Conservation (phyloP, 2,888 invertebrate species). For the Julus scanicus region DNA sequence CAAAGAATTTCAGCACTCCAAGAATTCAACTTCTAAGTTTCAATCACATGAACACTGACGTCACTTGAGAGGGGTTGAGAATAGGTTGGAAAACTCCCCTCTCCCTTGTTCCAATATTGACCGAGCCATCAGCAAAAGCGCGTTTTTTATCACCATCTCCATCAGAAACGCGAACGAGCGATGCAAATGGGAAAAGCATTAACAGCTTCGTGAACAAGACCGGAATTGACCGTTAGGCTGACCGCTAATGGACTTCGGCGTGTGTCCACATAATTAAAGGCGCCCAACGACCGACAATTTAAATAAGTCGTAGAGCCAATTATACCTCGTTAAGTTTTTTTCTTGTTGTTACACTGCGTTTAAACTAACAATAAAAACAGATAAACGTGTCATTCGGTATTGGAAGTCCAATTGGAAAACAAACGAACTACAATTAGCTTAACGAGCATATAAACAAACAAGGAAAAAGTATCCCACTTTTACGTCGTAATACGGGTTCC, state of each 20-base stretch:
- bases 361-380: not conserved
- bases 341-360: not conserved
- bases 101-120: slow-evolving; percentile 32
- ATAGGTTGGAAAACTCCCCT: not conserved
- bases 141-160: not conserved
- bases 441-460: not conserved
- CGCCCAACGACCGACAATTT: not conserved
- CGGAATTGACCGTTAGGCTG: slow-evolving; percentile 18
- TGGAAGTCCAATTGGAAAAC: not conserved
- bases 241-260: slow-evolving; percentile 21
- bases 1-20: too few species aligned
- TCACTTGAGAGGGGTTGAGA: not conserved
- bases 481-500: too few species aligned
- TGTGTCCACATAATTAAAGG: slow-evolving; percentile 38
- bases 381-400: not conserved
- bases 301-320: not conserved
- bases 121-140: not conserved
- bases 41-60: not conserved
- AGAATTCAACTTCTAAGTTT: not conserved
- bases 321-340: not conserved
- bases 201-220: slow-evolving; percentile 22
- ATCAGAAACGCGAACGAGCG: not conserved
- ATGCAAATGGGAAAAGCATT: slow-evolving; percentile 39
- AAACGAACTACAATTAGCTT: not conserved
- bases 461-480: too few species aligned